phyloP scores from a whole-genome alignment of 2,113 vertebrate species.

The Solea solea region DNA sequence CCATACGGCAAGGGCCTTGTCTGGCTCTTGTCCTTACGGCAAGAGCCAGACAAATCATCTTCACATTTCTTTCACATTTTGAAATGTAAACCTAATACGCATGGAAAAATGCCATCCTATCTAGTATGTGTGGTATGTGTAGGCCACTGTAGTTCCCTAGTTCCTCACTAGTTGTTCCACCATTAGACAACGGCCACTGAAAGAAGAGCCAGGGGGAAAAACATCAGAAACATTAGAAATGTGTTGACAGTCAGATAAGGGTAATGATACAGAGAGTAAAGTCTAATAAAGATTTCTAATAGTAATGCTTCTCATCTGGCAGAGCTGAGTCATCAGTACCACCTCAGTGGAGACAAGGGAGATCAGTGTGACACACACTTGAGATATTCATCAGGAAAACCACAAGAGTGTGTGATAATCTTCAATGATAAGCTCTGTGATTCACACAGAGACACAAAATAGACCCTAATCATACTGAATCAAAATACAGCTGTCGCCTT shows the following conservation, averaged over 20 bases:
- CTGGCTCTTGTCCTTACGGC: too few relatives aligned
- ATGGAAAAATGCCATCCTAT: too few relatives aligned
- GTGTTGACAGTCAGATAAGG: background rate
- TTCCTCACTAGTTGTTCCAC: too few relatives aligned
- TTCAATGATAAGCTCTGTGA: constrained; percentile 47
- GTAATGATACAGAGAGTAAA: constrained; percentile 3
- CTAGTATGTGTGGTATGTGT: too few relatives aligned
- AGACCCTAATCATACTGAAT: constrained; percentile 60
- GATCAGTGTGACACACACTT: constrained; percentile 35
- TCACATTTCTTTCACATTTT: too few relatives aligned
- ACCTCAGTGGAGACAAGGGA: constrained; percentile 24
- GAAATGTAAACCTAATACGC: too few relatives aligned
- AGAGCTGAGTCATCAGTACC: constrained; percentile 40
- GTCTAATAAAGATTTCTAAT: constrained; percentile 1
- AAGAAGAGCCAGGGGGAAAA: background rate
- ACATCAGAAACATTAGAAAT: constrained; percentile 2
- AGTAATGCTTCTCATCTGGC: constrained; percentile 13
- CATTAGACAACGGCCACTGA: background rate
- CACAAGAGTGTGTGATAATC: constrained; percentile 42
- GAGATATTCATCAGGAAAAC: constrained; percentile 37
- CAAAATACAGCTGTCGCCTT: constrained; percentile 69
- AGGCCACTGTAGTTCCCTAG: too few relatives aligned
- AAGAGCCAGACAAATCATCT: too few relatives aligned
- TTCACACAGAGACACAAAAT: constrained; percentile 58
- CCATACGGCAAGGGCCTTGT: too few relatives aligned